Evolutionary conservation across 1,140 invertebrate genomes (phyloP).

Genomic region (Mylabris phalerata): DNA sequence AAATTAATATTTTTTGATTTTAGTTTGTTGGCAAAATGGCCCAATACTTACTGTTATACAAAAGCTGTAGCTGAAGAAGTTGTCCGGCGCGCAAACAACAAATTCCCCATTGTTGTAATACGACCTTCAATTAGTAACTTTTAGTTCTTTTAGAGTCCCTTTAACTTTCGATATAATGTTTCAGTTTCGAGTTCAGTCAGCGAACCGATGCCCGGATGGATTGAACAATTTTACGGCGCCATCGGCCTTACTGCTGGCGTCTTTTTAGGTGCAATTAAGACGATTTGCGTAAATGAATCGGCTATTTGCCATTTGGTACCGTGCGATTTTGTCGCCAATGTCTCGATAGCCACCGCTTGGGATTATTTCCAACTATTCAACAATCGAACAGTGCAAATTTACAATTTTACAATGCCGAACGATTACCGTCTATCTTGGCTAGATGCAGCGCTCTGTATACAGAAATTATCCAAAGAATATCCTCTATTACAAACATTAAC

Average conservation of each 20-base stretch:
- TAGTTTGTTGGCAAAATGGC: constrained; percentile 46
- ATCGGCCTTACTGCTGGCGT: constrained; percentile 51
- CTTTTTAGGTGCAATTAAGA: constrained; percentile 59
- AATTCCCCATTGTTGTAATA: constrained; percentile 51
- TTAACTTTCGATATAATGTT: constrained; percentile 5
- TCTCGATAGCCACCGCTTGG: constrained; percentile 66
- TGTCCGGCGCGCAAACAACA: constrained; percentile 45
- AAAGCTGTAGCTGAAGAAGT: constrained; percentile 55
- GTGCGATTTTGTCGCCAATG: constrained; percentile 69
- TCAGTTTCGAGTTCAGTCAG: constrained; percentile 63
- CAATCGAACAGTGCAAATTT: too few relatives aligned
- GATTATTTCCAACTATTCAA: constrained; percentile 32
- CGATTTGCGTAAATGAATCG: constrained; percentile 50
- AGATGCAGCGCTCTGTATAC: too few relatives aligned
- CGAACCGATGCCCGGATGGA: constrained; percentile 65
- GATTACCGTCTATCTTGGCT: too few relatives aligned
- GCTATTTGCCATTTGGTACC: constrained; percentile 67
- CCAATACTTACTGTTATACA: constrained; percentile 58
- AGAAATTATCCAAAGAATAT: too few relatives aligned
- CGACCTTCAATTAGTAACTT: constrained; percentile 52
- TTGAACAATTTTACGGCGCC: constrained; percentile 74
- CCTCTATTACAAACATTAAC: too few relatives aligned
- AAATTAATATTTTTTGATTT: not conserved
- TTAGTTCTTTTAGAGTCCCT: not conserved
- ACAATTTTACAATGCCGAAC: too few relatives aligned